These are phyloP conservation scores for Etheostoma spectabile DNA, from an alignment of 2,113 vertebrate species.

Conservation along the genomic window DNA sequence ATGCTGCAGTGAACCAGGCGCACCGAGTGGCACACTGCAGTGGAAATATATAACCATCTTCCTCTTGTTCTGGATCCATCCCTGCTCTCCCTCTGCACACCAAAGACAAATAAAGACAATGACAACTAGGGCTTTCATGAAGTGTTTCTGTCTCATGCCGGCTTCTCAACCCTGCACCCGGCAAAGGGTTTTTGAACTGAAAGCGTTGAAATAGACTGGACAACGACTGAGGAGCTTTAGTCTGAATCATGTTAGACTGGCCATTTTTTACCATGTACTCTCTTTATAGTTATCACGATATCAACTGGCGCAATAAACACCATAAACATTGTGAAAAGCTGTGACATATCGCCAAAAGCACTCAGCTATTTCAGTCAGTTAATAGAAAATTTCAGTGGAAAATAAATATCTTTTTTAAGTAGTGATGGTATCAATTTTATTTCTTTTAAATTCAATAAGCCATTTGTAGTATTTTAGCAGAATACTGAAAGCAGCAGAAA, in stretches of 20 bases:
- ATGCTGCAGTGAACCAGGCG: conserved; percentile 63
- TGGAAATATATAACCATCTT: conserved; percentile 73
- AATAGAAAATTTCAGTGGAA: too few relatives aligned
- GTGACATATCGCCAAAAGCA: too few relatives aligned
- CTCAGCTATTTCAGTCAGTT: too few relatives aligned
- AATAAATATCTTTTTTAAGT: too few relatives aligned
- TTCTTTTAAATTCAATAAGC: too few relatives aligned
- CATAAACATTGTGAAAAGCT: too few relatives aligned
- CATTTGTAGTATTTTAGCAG: too few relatives aligned
- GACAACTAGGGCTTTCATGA: conserved; percentile 12
- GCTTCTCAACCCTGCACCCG: conserved; percentile 47
- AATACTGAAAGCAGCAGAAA: too few relatives aligned
- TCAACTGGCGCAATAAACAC: too few relatives aligned
- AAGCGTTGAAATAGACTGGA: not conserved
- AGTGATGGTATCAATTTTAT: too few relatives aligned
- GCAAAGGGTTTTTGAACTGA: conserved; percentile 26
- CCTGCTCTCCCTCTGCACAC: conserved; percentile 15
- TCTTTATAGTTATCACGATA: too few relatives aligned
- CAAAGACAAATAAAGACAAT: conserved; percentile 23
- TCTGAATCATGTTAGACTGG: not conserved
- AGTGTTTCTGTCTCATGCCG: conserved; percentile 10
- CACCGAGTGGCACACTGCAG: conserved; percentile 64
- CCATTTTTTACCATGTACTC: conserved; percentile 5
- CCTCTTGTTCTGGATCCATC: conserved; percentile 29
- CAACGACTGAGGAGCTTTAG: not conserved